Conservation (phyloP, 2,797 vertebrate species). For the Holocentrus rufus region DNA sequence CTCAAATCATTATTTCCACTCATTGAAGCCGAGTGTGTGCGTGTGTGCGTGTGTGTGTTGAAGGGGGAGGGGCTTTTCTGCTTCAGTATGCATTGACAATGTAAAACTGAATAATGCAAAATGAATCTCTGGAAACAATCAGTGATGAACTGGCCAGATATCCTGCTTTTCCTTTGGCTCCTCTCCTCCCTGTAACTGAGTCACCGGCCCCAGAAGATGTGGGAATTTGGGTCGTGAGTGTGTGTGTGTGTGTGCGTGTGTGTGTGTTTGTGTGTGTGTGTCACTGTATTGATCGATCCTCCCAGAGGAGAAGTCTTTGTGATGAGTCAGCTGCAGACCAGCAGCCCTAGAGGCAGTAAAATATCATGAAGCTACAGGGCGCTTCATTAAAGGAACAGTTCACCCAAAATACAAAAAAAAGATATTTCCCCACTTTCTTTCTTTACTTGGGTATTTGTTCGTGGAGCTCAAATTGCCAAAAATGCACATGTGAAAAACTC, state of each 20-base stretch:
- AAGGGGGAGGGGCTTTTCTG: neutral
- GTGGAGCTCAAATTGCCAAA: no score
- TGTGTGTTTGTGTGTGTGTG: neutral
- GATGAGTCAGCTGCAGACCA: no score
- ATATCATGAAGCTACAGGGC: neutral
- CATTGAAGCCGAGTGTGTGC: slow-evolving; percentile 18
- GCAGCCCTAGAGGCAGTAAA: no score
- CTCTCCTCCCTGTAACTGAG: slow-evolving; percentile 25
- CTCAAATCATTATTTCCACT: slow-evolving; percentile 30
- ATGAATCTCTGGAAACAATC: slow-evolving; percentile 25
- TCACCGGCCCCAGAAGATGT: slow-evolving; percentile 16
- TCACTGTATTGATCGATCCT: slow-evolving; percentile 1
- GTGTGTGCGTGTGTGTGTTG: slow-evolving; percentile 12
- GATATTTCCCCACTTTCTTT: no score
- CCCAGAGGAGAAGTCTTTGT: no score
- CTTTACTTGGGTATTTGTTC: no score
- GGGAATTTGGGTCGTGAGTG: neutral
- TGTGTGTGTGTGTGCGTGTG: neutral
- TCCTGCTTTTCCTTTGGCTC: slow-evolving; percentile 1
- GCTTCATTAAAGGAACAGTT: neutral
- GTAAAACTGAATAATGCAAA: neutral
- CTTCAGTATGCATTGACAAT: neutral
- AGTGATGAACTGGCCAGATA: neutral
- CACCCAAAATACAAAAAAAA: no score
- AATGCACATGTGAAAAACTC: no score